phyloP scores from a whole-genome alignment of 30 jellyfish, hydroid and myxozoan genomes.

The Catostylus mosaicus region DNA sequence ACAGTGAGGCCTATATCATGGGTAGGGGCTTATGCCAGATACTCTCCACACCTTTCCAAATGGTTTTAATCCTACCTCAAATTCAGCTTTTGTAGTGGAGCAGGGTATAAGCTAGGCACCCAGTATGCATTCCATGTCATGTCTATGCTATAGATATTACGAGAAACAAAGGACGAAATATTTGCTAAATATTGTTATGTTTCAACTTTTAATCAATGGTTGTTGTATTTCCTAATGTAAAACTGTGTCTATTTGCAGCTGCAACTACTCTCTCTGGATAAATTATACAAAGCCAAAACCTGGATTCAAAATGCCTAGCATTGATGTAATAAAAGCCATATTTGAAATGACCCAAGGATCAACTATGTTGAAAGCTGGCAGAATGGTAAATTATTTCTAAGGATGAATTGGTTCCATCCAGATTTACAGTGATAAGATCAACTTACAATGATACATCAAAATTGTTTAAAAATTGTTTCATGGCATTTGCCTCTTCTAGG shows the following conservation, averaged over 20 bases:
- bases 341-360: conserved; percentile 88
- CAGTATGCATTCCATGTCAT: background rate
- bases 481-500: background rate
- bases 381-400: conserved; percentile 70
- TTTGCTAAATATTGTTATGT: too few species aligned
- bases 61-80: too few species aligned
- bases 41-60: too few species aligned
- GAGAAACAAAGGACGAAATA: too few species aligned
- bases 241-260: background rate
- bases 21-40: too few species aligned
- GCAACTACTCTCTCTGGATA: background rate
- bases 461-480: background rate
- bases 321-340: conserved; percentile 60
- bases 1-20: too few species aligned
- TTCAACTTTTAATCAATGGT: background rate
- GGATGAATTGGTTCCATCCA: background rate
- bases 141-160: too few species aligned
- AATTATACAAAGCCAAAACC: background rate
- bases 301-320: conserved; percentile 66
- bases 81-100: too few species aligned
- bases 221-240: background rate
- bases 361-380: conserved; percentile 97
- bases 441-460: background rate
- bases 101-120: too few species aligned
- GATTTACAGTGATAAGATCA: background rate